Evolutionary conservation across 2,113 vertebrate genomes (phyloP), one percentile per base, ranked within the genome.

Genomic region (Eclectus roratus): DNA sequence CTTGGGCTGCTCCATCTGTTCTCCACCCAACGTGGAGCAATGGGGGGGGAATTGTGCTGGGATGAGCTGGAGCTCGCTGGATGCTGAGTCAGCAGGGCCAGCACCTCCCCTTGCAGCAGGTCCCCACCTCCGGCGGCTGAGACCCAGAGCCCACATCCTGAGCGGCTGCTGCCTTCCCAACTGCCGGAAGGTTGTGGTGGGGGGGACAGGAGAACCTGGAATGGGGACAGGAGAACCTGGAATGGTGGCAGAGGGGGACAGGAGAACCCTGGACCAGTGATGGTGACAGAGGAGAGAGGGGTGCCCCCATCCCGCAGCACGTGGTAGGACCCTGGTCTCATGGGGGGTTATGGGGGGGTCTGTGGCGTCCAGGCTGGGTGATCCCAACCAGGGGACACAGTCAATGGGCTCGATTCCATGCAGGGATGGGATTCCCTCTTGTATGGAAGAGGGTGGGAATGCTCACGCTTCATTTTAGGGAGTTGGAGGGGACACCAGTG

Each of bases 221-320:
- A 47, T 47, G 27, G 16, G 25, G 25, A 14, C 28, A 17, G 52
- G 49, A 50, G 49, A 15, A 15, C 49, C 49, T 29, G 50, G 50
- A 52, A 29, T 29, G 16, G 52, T 29, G 52, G 17, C 2, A 10
- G 50, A 28, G 2, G 9, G 21, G 46, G 16, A 1, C 50, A 52
- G 50, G 28, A 53, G 52, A 11, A 18, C 52, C 53, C 31, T 55
- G 53, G 29, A 55, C 29, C 29, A 33, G 53, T 20, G 53, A 55
- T 55, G 53, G 53, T 31, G 53, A 33, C 31, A 33, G 63, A 69
- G 55, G 41, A 27, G 2, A 33, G 41, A 68, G 72, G 43, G 27
- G 61, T 20, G 19, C 1, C 0, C 56, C n/a, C 5, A 3, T 18
- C 28, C 20, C 14, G 0, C 3, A 6, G 23, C 10, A 0, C 7